These are phyloP conservation scores for Rhinoraja longicauda DNA, from an alignment of 2,797 vertebrate genomes.

Conservation along the genomic window DNA sequence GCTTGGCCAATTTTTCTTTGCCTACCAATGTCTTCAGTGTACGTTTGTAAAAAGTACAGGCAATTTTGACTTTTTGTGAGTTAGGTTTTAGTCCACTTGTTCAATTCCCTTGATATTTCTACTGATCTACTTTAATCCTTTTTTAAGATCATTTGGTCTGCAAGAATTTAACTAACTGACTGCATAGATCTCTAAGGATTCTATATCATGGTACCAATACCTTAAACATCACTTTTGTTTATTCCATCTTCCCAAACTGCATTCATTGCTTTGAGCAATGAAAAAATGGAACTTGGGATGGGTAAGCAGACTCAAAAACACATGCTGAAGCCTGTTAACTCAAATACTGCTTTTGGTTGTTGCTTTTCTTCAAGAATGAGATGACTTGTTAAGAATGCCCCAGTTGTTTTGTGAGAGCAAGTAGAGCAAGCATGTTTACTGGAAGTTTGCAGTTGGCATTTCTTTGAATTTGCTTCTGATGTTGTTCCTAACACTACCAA, in stretches of 20 bases:
- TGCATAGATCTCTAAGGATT: not conserved
- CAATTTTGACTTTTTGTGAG: not conserved
- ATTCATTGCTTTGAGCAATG: not conserved
- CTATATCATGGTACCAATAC: not conserved
- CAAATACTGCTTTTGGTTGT: not conserved
- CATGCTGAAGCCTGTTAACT: not conserved
- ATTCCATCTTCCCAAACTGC: slow-evolving; percentile 1
- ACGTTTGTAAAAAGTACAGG: not conserved
- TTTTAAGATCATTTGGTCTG: not conserved
- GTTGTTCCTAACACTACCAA: slow-evolving; percentile 27
- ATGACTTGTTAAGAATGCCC: not conserved
- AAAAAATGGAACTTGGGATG: slow-evolving; percentile 7
- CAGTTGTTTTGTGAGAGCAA: slow-evolving; percentile 24
- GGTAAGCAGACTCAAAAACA: not conserved
- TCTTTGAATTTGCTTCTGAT: slow-evolving; percentile 9
- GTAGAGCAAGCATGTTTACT: not conserved
- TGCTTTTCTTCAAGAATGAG: slow-evolving; percentile 17
- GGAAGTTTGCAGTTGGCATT: slow-evolving; percentile 32
- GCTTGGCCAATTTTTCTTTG: not conserved
- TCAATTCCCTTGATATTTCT: not conserved
- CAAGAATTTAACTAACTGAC: slow-evolving; percentile 15
- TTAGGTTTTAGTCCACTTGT: not conserved
- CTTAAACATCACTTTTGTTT: not conserved
- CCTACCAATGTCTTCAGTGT: not conserved
- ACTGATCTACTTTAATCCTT: slow-evolving; percentile 23